phyloP scores from a whole-genome alignment of 2,888 invertebrate species.

The Sphaerophoria rueppellii region DNA sequence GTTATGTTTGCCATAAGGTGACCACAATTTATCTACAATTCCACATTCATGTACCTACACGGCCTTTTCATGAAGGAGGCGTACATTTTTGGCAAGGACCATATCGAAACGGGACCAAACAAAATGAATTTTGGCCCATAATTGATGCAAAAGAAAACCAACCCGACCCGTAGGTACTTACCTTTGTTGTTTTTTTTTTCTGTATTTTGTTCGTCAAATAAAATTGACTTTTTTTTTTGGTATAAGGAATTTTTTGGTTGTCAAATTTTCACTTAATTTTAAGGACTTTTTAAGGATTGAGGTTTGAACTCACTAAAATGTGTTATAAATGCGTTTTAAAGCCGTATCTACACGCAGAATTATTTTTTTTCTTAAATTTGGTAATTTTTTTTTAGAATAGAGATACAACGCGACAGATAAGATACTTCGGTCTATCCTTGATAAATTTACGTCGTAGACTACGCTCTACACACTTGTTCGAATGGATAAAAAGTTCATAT shows the following conservation, averaged over 20 bases:
- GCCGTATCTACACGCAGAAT: neutral
- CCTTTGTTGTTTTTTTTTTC: constrained; percentile 42
- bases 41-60: constrained; percentile 6
- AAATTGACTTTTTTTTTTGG: neutral
- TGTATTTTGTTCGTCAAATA: neutral
- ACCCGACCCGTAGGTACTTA: constrained; percentile 46
- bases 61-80: constrained; percentile 7
- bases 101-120: neutral
- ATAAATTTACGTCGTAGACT: constrained; percentile 69
- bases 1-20: constrained; percentile 55
- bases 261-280: too few relatives aligned
- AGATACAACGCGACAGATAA: constrained; percentile 63
- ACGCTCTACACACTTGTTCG: constrained; percentile 72
- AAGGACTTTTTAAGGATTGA: too few relatives aligned
- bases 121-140: constrained; percentile 11
- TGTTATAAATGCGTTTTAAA: too few relatives aligned
- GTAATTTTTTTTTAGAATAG: constrained; percentile 33
- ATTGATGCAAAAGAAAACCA: constrained; percentile 17
- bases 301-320: too few relatives aligned
- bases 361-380: constrained; percentile 35
- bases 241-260: neutral
- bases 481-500: constrained; percentile 69
- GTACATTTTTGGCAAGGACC: constrained; percentile 43
- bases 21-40: constrained; percentile 44
- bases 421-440: constrained; percentile 44